Conservation (phyloP, 1,140 invertebrate species). For the Rhysida immarginata region DNA sequence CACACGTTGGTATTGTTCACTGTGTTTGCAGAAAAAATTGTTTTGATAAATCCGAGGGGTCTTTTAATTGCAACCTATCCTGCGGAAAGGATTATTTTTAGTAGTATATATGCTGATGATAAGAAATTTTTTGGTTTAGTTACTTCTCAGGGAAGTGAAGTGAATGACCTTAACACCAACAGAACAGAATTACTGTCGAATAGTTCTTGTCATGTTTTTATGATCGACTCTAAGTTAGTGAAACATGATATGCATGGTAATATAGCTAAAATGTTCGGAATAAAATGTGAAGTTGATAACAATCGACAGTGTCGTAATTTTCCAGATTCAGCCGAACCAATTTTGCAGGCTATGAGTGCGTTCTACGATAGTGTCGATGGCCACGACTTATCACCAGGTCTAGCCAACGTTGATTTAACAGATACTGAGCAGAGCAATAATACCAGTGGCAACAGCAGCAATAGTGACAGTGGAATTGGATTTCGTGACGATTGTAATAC, state of each 20-base stretch:
- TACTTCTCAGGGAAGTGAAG: conserved; percentile 44
- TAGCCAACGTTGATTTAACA: conserved; percentile 15
- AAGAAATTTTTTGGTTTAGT: conserved; percentile 87
- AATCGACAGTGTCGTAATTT: conserved; percentile 58
- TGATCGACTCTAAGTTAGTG: conserved; percentile 66
- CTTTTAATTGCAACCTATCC: conserved; percentile 59
- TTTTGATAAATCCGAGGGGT: conserved; percentile 49
- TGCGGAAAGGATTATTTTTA: conserved; percentile 68
- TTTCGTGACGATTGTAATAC: conserved; percentile 59
- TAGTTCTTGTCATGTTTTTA: conserved; percentile 89
- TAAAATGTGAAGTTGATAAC: conserved; percentile 47
- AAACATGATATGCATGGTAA: conserved; percentile 50
- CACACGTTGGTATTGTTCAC: conserved; percentile 74
- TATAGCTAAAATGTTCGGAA: conserved; percentile 58
- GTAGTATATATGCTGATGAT: conserved; percentile 65
- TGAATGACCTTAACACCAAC: too few species aligned
- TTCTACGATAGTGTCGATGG: conserved; percentile 28
- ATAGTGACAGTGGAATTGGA: conserved; percentile 87
- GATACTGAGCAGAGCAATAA: conserved; percentile 52
- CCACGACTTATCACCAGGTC: conserved; percentile 14
- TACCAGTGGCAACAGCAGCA: conserved; percentile 56
- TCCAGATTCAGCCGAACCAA: conserved; percentile 68
- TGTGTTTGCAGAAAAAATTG: conserved; percentile 58
- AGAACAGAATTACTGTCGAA: conserved; percentile 40
- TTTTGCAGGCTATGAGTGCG: conserved; percentile 45